Base-by-base conservation (phyloP, 2,888 invertebrate genomes). In the Aricia artaxerxes region DNA sequence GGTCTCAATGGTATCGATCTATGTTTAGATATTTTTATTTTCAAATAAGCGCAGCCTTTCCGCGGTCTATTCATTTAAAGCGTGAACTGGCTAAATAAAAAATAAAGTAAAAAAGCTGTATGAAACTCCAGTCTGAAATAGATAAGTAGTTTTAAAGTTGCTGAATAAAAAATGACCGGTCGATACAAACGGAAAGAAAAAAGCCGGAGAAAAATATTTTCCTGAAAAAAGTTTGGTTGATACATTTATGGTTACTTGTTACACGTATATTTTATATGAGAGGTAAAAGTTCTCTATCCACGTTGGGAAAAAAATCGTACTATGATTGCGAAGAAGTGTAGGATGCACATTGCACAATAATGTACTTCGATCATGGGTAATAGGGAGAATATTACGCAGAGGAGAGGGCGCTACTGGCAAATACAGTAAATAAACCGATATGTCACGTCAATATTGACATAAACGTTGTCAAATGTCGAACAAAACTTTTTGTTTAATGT, bases 131-230 rank as follows among this genome's bases (percentile, higher is more conserved):
- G 6, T 53, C 76, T 57, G 76, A 76, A 76, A 76, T 76, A 75
- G 75, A 75, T 49, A n/a, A n/a, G n/a, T n/a, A 76, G 13, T 31
- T 53, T 53, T 76, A 16, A 53, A 49, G 31, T 76, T 76, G 35
- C 76, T 76, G 57, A 76, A 76, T 76, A 76, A 76, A 76, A 76
- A 76, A 76, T 76, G 57, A 76, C 24, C 57, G 49, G 75, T 49
- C 75, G 44, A 75, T 53, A 57, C 76, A 13, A 57, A 76, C 35
- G 57, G 35, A 35, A 76, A 76, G 49, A 76, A 76, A 53, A 53
- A 76, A 57, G 11, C 16, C 1, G 2, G 1, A 76, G 35, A 31
- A 57, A 75, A 38, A 73, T 73, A 40, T 73, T 73, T 24, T 44
- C 6, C 24, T 3, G 4, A 44, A 44, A 69, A 16, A 69, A 69